A percentile compares a stretch with the other conserved stretches of the same genome.
Conservation (phyloP, 1,140 invertebrate species). For the Lamellibrachia luymesi region DNA sequence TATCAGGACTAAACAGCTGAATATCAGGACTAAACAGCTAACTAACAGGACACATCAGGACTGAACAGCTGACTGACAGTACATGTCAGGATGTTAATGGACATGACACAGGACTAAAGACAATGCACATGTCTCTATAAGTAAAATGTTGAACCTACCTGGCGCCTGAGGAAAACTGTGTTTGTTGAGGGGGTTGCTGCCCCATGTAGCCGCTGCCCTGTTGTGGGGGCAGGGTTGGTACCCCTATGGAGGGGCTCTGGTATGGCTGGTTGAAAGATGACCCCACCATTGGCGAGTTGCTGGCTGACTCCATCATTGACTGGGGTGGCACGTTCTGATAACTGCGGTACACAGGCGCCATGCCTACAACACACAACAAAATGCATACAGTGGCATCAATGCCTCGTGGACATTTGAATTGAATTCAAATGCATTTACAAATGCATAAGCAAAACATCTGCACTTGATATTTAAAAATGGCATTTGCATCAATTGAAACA, state of each 20-base stretch:
- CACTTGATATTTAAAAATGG: too few relatives aligned
- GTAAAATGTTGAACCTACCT: not conserved
- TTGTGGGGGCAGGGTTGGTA: not conserved
- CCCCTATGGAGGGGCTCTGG: constrained; percentile 28
- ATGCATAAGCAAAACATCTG: too few relatives aligned
- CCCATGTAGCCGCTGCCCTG: constrained; percentile 13
- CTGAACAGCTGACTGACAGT: not conserved
- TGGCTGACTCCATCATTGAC: constrained; percentile 38
- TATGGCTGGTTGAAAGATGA: constrained; percentile 44
- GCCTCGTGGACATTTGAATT: not conserved
- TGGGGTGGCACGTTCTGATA: constrained; percentile 9
- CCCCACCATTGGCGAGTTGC: constrained; percentile 19
- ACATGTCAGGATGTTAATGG: not conserved
- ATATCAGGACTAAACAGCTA: not conserved
- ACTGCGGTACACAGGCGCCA: constrained; percentile 14
- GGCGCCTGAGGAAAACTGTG: constrained; percentile 22
- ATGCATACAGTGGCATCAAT: constrained; percentile 17
- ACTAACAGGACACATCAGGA: not conserved
- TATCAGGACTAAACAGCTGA: not conserved
- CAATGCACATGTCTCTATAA: too few relatives aligned
- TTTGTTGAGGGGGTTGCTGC: constrained; percentile 1
- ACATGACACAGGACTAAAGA: too few relatives aligned
- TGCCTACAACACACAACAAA: constrained; percentile 16
- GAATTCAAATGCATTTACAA: too few relatives aligned
- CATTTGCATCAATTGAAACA: too few relatives aligned